A percentile compares a stretch with the other conserved stretches of the same genome.
phyloP scores from a whole-genome alignment of 1,140 invertebrate species.

The Caenorhabditis latens region DNA sequence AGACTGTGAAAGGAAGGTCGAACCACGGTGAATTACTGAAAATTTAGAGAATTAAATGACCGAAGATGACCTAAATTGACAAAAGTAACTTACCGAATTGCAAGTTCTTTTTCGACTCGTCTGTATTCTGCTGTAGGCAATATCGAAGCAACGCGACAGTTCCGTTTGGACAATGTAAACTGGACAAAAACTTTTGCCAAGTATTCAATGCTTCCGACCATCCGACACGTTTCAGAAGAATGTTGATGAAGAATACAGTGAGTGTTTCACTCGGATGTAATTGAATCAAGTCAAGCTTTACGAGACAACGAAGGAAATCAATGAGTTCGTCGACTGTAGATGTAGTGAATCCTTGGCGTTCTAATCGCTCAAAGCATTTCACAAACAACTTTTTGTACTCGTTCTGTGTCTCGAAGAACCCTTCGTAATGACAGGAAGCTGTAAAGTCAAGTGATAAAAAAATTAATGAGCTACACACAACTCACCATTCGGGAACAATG shows the following conservation, averaged over 20 bases:
- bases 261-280: constrained; percentile 29
- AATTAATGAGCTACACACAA: not conserved
- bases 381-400: constrained; percentile 42
- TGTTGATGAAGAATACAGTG: constrained; percentile 33
- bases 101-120: constrained; percentile 30
- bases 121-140: constrained; percentile 25
- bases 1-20: constrained; percentile 23
- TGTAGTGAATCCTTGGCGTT: not conserved
- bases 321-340: constrained; percentile 15
- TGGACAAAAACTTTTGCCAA: constrained; percentile 39
- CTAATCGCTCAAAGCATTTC: constrained; percentile 27
- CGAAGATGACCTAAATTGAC: not conserved
- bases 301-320: constrained; percentile 21
- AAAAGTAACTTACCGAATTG: not conserved
- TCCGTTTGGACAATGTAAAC: constrained; percentile 23
- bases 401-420: constrained; percentile 29
- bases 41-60: not conserved
- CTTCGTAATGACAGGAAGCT: constrained; percentile 30
- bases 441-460: not conserved
- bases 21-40: constrained; percentile 26
- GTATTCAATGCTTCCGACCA: constrained; percentile 35
- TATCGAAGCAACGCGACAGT: constrained; percentile 4
- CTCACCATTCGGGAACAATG: constrained; percentile 26
- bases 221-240: constrained; percentile 24
- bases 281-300: constrained; percentile 34